These are phyloP conservation scores for Sinocyclocheilus grahami DNA, from an alignment of 2,113 vertebrate genomes.

Conservation along the genomic window DNA sequence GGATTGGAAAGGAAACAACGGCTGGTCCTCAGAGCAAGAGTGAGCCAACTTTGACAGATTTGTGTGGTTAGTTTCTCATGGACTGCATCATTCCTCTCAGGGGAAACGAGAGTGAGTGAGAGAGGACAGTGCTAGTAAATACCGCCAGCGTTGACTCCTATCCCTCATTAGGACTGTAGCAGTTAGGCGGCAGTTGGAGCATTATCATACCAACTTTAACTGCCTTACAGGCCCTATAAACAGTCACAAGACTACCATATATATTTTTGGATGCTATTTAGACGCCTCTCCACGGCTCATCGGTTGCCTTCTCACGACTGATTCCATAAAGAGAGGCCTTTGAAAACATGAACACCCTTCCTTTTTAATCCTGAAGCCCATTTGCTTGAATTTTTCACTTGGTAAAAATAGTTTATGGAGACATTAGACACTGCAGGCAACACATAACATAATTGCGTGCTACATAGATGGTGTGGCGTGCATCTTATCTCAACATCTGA, in stretches of 20 bases:
- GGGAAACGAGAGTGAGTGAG: neutral
- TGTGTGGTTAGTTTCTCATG: slow-evolving; percentile 38
- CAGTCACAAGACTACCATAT: slow-evolving; percentile 41
- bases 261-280: slow-evolving; percentile 27
- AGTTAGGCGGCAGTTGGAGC: slow-evolving; percentile 1
- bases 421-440: neutral
- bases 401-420: slow-evolving; percentile 35
- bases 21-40: slow-evolving; percentile 13
- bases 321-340: slow-evolving; percentile 29
- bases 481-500: slow-evolving; percentile 12
- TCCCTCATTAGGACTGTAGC: slow-evolving; percentile 15
- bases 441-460: slow-evolving; percentile 25
- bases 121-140: slow-evolving; percentile 4
- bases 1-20: slow-evolving; percentile 44
- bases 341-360: neutral
- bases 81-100: slow-evolving; percentile 7
- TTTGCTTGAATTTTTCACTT: slow-evolving; percentile 21
- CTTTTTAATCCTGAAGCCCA: slow-evolving; percentile 24
- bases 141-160: slow-evolving; percentile 1
- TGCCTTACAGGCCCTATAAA: slow-evolving; percentile 37
- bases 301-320: neutral
- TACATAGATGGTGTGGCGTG: neutral
- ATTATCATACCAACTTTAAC: slow-evolving; percentile 49
- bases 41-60: slow-evolving; percentile 45
- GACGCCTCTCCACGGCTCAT: slow-evolving; percentile 8